Conservation (phyloP, 2,113 vertebrate genomes). For the Austrofundulus limnaeus region DNA sequence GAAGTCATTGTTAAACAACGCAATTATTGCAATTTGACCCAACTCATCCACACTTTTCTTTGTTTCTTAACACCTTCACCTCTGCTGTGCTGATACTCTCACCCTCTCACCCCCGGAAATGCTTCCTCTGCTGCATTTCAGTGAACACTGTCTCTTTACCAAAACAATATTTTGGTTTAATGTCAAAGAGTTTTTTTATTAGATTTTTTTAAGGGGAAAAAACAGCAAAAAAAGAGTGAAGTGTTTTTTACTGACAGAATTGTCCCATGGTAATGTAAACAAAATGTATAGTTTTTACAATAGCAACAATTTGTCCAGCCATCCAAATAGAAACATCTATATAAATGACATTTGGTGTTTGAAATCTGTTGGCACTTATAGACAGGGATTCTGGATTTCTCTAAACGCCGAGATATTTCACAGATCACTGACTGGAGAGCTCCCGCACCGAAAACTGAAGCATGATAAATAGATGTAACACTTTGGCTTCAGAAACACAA, state of each 20-base stretch:
- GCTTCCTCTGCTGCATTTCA: background rate
- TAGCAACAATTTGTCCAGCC: background rate
- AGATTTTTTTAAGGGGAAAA: background rate
- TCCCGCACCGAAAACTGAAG: constrained; percentile 18
- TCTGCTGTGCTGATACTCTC: background rate
- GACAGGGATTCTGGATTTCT: background rate
- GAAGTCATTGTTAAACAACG: constrained; percentile 13
- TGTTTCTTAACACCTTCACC: background rate
- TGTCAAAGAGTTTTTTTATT: background rate
- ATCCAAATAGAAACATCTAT: background rate
- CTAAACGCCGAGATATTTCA: background rate
- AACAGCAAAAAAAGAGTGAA: background rate
- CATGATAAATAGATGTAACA: constrained; percentile 12
- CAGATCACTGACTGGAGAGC: constrained; percentile 7
- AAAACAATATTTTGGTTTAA: background rate
- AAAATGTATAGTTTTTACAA: background rate
- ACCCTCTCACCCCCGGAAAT: constrained; percentile 2
- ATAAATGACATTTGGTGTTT: background rate
- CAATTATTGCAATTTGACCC: constrained; percentile 25
- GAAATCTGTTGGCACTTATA: background rate
- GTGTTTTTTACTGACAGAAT: background rate
- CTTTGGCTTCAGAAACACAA: background rate
- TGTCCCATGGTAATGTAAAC: background rate
- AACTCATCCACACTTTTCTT: constrained; percentile 8
- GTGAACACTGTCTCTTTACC: background rate